Conservation (phyloP, 2,113 vertebrate genomes). For the Calidris pygmaea region DNA sequence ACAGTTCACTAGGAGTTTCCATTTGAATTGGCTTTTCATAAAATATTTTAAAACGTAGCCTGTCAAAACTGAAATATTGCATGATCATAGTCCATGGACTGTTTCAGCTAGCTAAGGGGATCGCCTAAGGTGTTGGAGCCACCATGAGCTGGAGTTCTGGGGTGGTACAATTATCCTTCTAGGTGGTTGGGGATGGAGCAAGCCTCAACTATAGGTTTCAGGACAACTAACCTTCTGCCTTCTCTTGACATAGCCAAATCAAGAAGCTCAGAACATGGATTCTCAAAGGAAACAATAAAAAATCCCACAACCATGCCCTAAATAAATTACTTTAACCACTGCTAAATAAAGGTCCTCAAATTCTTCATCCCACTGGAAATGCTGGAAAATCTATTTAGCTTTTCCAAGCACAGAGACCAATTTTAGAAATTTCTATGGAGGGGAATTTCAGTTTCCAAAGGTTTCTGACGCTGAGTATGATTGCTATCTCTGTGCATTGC, state of each 20-base stretch:
- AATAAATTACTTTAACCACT: background rate
- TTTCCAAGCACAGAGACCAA: background rate
- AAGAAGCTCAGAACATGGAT: background rate
- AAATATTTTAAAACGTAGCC: background rate
- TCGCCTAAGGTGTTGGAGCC: accelerated
- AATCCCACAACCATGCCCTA: background rate
- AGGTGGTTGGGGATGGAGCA: background rate
- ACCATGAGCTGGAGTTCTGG: background rate
- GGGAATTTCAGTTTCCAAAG: background rate
- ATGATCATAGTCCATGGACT: background rate
- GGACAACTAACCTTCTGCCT: background rate
- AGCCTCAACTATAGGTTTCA: background rate
- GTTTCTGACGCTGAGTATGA: background rate
- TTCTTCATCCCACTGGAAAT: background rate
- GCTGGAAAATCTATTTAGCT: background rate
- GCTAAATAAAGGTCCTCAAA: background rate
- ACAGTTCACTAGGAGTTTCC: background rate
- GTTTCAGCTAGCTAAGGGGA: background rate
- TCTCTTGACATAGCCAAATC: background rate
- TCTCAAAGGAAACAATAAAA: background rate
- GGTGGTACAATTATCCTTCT: background rate
- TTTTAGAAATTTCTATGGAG: background rate
- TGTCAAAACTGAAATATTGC: background rate
- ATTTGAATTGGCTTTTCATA: background rate
- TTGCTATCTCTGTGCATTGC: background rate